Conservation (phyloP, 2,113 vertebrate species). For the Elgaria multicarinata region DNA sequence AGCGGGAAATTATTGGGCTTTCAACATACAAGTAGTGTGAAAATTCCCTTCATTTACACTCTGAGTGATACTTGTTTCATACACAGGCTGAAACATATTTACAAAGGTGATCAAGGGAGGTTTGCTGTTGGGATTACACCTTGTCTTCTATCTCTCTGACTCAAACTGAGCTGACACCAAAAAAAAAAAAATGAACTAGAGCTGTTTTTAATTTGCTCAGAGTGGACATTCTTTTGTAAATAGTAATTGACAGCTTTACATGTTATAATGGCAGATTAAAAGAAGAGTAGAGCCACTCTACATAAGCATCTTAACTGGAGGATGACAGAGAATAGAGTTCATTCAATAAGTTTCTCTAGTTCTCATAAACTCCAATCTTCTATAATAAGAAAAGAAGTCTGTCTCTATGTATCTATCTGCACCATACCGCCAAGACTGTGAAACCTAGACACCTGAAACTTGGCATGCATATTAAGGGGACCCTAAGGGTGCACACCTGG, state of each 20-base stretch:
- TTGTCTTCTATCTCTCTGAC: slow-evolving; percentile 32
- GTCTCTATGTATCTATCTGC: too few species aligned
- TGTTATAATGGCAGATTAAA: slow-evolving; percentile 21
- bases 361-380: slow-evolving; percentile 38
- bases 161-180: slow-evolving; percentile 50
- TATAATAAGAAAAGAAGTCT: too few species aligned
- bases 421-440: too few species aligned
- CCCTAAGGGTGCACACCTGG: too few species aligned
- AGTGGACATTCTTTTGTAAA: slow-evolving; percentile 34
- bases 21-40: slow-evolving; percentile 22
- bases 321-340: slow-evolving; percentile 38
- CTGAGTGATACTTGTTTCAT: not conserved
- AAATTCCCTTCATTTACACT: slow-evolving; percentile 21
- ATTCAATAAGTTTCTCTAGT: slow-evolving; percentile 14
- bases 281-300: slow-evolving; percentile 29
- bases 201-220: slow-evolving; percentile 34
- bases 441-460: too few species aligned
- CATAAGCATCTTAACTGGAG: not conserved
- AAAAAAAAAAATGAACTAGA: slow-evolving; percentile 44
- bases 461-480: too few species aligned
- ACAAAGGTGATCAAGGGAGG: slow-evolving; percentile 30
- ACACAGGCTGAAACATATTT: slow-evolving; percentile 50
- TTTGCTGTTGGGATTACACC: slow-evolving; percentile 45
- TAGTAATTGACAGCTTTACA: slow-evolving; percentile 40
- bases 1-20: not conserved